Evolutionary conservation across 2,888 invertebrate genomes (phyloP).

Genomic region (Drosophila buzzatii): DNA sequence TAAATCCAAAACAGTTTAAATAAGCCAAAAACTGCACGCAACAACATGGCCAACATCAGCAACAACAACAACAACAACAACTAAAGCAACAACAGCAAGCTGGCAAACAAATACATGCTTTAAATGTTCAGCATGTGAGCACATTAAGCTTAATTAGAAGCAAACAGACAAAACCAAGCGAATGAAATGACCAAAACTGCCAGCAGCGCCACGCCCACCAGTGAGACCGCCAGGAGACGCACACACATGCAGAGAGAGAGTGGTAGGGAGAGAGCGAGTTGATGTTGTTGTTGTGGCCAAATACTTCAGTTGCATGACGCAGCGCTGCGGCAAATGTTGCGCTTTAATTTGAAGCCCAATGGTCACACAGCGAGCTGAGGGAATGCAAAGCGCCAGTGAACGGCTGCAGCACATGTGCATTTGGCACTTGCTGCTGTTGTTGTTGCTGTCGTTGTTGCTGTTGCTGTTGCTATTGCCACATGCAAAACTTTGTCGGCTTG

Average conservation of each 20-base stretch:
- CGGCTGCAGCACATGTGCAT: constrained; percentile 39
- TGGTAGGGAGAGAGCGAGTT: not conserved
- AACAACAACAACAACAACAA: constrained; percentile 18
- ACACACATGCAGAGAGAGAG: constrained; percentile 9
- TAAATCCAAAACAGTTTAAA: constrained; percentile 35
- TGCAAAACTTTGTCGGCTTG: constrained; percentile 43
- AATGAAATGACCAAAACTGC: constrained; percentile 54
- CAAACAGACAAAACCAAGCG: constrained; percentile 60
- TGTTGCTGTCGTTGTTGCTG: constrained; percentile 1
- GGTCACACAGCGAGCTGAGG: constrained; percentile 11
- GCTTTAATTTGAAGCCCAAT: constrained; percentile 53
- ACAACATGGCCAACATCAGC: constrained; percentile 40
- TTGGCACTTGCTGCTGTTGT: constrained; percentile 38
- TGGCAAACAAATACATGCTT: constrained; percentile 39
- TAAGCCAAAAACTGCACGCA: constrained; percentile 56
- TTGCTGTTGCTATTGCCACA: constrained; percentile 23
- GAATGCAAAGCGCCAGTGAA: constrained; percentile 1
- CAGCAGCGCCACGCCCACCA: constrained; percentile 32
- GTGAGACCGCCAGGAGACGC: not conserved
- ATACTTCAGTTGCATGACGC: constrained; percentile 62
- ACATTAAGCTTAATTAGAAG: constrained; percentile 69
- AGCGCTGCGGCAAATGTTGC: constrained; percentile 53
- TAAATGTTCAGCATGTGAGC: constrained; percentile 56
- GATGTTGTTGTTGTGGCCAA: constrained; percentile 40
- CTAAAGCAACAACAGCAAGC: not conserved